phyloP scores from a whole-genome alignment of 1,140 invertebrate species.

The Anagrus nilaparvatae region DNA sequence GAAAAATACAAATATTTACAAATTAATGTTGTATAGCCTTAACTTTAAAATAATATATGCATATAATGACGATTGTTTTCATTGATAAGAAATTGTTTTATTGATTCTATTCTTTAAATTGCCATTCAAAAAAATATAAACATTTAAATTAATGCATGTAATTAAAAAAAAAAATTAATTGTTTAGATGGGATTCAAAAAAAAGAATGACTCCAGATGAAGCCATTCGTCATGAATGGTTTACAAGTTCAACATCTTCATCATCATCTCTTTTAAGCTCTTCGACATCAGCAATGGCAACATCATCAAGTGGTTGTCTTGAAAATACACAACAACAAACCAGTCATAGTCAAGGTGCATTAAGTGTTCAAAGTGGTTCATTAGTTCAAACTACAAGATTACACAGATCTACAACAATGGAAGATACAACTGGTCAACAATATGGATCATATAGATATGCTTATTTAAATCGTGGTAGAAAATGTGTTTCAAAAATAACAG shows the following conservation, averaged over 20 bases:
- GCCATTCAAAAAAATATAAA: conserved; percentile 13
- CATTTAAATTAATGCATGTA: conserved; percentile 3
- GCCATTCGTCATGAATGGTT: conserved; percentile 71
- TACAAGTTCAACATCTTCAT: conserved; percentile 27
- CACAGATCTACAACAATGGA: conserved; percentile 30
- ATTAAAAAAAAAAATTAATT: too few species aligned
- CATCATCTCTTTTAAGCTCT: conserved; percentile 19
- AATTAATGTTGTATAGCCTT: too few species aligned
- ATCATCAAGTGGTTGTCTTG: conserved; percentile 19
- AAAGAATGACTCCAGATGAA: conserved; percentile 86
- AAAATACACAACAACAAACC: conserved; percentile 29
- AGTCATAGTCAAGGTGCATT: conserved; percentile 17
- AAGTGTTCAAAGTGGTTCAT: conserved; percentile 20
- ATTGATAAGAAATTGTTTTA: too few species aligned
- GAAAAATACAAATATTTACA: too few species aligned
- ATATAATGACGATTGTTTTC: too few species aligned
- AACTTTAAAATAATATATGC: too few species aligned
- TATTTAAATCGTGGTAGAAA: conserved; percentile 36
- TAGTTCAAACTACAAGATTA: not conserved
- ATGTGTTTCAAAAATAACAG: conserved; percentile 31
- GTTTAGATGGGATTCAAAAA: conserved; percentile 85
- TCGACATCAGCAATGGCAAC: conserved; percentile 29
- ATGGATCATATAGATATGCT: conserved; percentile 34
- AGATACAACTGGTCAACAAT: conserved; percentile 28
- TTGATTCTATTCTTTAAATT: not conserved